These are phyloP conservation scores for Seriola aureovittata DNA, from an alignment of 2,113 vertebrate genomes.

Conservation along the genomic window DNA sequence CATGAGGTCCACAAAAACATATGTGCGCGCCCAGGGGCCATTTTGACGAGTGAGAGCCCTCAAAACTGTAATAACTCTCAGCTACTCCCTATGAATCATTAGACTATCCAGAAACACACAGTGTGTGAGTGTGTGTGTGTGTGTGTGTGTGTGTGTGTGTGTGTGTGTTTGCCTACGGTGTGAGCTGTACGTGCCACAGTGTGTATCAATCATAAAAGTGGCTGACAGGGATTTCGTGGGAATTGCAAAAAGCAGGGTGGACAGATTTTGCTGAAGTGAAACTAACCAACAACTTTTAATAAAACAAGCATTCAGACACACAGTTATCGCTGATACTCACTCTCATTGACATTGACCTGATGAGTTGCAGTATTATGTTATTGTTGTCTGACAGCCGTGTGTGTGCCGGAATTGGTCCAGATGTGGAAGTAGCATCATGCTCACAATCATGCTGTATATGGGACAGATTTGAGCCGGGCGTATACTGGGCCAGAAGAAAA, in stretches of 20 bases:
- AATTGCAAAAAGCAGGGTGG: constrained; percentile 56
- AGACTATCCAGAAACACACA: constrained; percentile 53
- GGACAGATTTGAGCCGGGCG: no score
- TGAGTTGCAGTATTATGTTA: neutral
- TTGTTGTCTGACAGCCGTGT: no score
- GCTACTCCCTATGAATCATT: constrained; percentile 72
- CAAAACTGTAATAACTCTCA: constrained; percentile 73
- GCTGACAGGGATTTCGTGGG: constrained; percentile 68
- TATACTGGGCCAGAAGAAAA: no score
- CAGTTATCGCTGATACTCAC: neutral
- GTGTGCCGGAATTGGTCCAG: no score
- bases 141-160: no score
- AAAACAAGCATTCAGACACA: neutral
- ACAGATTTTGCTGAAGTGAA: constrained; percentile 43
- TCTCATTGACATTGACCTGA: neutral
- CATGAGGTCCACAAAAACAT: constrained; percentile 49
- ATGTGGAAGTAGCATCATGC: no score
- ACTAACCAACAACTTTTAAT: constrained; percentile 12
- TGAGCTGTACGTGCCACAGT: constrained; percentile 20
- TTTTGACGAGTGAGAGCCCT: constrained; percentile 69
- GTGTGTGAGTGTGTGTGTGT: neutral
- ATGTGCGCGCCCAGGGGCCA: constrained; percentile 54
- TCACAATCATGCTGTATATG: no score
- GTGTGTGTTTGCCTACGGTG: constrained; percentile 2
- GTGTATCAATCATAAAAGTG: constrained; percentile 59